A percentile compares a stretch with the other conserved stretches of the same genome.
Evolutionary conservation across 2,797 vertebrate species (phyloP).

Genomic region (Amniataba percoides): DNA sequence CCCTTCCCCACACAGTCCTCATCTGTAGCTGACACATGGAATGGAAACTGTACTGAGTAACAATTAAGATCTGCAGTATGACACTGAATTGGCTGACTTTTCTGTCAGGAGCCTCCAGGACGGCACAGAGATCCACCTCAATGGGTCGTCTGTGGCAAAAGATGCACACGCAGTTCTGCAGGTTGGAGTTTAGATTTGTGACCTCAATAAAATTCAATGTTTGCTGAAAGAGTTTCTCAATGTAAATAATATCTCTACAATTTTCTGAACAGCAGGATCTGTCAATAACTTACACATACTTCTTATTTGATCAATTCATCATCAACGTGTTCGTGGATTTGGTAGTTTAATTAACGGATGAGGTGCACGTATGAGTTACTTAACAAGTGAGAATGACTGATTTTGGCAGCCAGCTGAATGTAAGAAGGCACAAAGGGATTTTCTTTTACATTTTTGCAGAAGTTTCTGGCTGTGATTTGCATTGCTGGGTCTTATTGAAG

Average conservation of each 20-base stretch:
- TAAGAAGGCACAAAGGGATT: conserved; percentile 14
- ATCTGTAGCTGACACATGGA: conserved; percentile 9
- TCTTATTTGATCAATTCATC: conserved; percentile 31
- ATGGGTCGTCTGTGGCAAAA: conserved; percentile 21
- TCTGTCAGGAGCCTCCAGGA: not conserved
- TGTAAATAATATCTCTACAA: conserved; percentile 70
- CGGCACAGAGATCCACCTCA: conserved; percentile 10
- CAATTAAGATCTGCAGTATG: not conserved
- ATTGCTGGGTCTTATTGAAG: conserved; percentile 19
- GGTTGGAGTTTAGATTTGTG: conserved; percentile 25
- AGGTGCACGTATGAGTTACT: conserved; percentile 26
- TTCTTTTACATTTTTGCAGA: not conserved
- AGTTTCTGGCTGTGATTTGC: conserved; percentile 27
- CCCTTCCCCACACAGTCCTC: not conserved
- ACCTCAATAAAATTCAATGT: conserved; percentile 27
- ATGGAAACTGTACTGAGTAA: conserved; percentile 3
- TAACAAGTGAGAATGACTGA: conserved; percentile 17
- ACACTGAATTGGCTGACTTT: conserved; percentile 13
- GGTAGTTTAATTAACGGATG: conserved; percentile 37
- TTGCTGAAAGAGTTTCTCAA: conserved; percentile 45
- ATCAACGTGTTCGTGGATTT: conserved; percentile 29
- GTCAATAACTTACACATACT: conserved; percentile 53
- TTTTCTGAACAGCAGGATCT: conserved; percentile 80
- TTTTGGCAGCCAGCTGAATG: conserved; percentile 31
- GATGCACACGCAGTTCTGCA: conserved; percentile 23